Evolutionary conservation across 1,140 invertebrate species (phyloP), one percentile per base, ranked within the genome.

Genomic region (Dryas iulia): DNA sequence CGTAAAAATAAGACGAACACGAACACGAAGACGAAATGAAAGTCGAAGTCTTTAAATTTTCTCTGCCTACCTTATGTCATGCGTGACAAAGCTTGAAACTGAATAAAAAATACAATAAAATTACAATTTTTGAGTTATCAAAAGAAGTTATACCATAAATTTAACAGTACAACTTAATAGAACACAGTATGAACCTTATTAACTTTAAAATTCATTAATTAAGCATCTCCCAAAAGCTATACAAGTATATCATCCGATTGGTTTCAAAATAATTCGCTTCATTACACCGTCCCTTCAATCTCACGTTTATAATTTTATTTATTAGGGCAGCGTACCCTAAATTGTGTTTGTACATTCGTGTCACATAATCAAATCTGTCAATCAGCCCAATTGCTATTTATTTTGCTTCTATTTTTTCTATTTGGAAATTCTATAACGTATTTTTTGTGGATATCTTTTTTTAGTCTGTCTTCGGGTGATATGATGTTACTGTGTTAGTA

Each of bases 241-340:
- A 47, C 39, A 18, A 8, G 39, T n/a, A n/a, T 2, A 47, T 10
- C 18, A 1, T 8, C 14, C 39, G 39, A 47, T 21, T 47, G 39
- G 39, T 47, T 47, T 47, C 39, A 10, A 47, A 8, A 3, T 47
- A 47, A 18, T 47, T 47, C 18, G 8, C 39, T 47, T 47, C 39
- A 47, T 47, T 47, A 47, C 18, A 21, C 14, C 39, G 6, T 33
- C 28, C 58, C 30, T 59, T 59, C 18, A 39, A 24, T 59, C 33
- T 59, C 58, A 6, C 30, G 24, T 59, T 59, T 59, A 59, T 59
- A 33, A 35, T 59, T 39, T 59, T 59, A 59, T 59, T 59, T 59
- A 59, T 35, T 35, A 59, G 31, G 23, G 24, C 24, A 47, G 23
- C 59, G 59, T 12, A 10, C 21, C 14, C 33, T 14, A 39, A 60